Percentiles rank a stretch among this genome's conserved stretches.
Evolutionary conservation across 2,113 vertebrate genomes (phyloP).

Genomic region (Pelmatolapia mariae): DNA sequence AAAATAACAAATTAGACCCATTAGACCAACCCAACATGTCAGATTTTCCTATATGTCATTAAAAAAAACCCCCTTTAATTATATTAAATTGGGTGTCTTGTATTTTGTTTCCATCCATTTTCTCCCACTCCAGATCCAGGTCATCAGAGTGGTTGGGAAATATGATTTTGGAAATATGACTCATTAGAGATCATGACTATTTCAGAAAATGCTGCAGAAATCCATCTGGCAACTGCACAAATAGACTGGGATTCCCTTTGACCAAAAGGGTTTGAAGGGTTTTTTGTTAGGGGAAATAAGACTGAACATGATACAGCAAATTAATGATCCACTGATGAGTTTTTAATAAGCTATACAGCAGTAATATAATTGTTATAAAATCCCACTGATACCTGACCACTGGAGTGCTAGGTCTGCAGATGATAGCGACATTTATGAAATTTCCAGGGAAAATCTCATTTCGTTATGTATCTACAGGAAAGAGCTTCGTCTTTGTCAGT

Average conservation of each 20-base stretch:
- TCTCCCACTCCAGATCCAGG: neutral
- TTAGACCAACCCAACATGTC: neutral
- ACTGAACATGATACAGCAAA: neutral
- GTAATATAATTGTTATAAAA: neutral
- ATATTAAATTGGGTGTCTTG: neutral
- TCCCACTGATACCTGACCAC: neutral
- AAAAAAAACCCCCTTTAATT: fast-evolving
- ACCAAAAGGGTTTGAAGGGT: neutral
- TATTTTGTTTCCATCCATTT: neutral
- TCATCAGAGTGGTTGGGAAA: neutral
- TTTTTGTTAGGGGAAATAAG: neutral
- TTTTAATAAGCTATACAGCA: neutral
- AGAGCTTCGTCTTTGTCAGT: neutral
- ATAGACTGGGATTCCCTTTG: neutral
- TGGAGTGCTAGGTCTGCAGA: neutral
- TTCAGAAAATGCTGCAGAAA: neutral
- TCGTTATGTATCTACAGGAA: neutral
- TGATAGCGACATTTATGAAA: neutral
- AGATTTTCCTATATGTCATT: neutral
- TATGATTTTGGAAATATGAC: neutral
- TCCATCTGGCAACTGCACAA: neutral
- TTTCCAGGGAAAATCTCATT: neutral
- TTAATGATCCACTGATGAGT: neutral
- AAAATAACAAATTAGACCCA: neutral
- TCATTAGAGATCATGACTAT: neutral